Evolutionary conservation across 2,888 invertebrate genomes (phyloP), one percentile per base, ranked within the genome.

Genomic region (Gymnosoma rotundatum): DNA sequence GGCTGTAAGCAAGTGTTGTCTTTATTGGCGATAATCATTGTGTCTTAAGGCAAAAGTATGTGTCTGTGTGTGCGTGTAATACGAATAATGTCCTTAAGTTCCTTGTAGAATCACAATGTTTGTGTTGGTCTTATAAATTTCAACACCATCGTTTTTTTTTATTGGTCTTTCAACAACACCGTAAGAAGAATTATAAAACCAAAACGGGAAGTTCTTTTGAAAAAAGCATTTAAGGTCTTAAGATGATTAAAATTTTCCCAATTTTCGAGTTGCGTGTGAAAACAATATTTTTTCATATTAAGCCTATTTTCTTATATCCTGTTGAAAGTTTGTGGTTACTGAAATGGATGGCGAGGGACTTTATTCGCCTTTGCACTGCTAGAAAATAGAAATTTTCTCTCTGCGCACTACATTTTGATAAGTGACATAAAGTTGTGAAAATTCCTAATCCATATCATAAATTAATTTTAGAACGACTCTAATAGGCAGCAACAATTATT

Each of bases 21-120:
- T 66, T 81, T 70, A 76, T 84, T 83, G 81, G 67, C 21, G 85
- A 86, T 85, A 85, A 86, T 85, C 85, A 83, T 74, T 66, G 67
- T 76, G 66, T 76, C 69, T 75, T 54, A 70, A 45, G 72, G 54
- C 70, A 63, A 75, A 75, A 82, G 78, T 82, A 76, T 79, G 81
- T 70, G 79, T 50, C 14, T 83, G 78, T 82, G 79, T 79, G 83
- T 66, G 76, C 42, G 18, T 60, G 32, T 78, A 84, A 84, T 75
- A 75, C 86, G 84, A 80, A 83, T 83, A 80, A 84, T 83, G 73
- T 78, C 50, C 78, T 78, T 78, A 78, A 78, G 69, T 54, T 75
- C 7, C 54, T 14, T n/a, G 7, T 21, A 61, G 6, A 64, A 48
- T 8, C 32, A 25, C 20, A n/a, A 18, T 54, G 50, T n/a, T 63